phyloP scores from a whole-genome alignment of 1,140 invertebrate species.

The Cotesia chilonis region DNA sequence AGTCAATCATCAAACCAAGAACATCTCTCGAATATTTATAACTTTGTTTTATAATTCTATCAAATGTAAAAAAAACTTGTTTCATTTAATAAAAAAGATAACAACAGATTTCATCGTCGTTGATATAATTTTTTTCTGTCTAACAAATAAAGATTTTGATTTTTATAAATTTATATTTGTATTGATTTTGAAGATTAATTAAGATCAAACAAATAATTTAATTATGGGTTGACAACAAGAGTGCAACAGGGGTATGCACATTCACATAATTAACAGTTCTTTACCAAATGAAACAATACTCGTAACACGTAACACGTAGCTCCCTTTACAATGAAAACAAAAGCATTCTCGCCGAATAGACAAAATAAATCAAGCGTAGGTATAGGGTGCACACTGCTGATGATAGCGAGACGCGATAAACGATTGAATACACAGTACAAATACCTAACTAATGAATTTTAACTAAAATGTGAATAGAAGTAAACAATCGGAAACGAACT shows the following conservation, averaged over 20 bases:
- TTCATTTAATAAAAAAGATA: too few species aligned
- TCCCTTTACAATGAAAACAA: slow-evolving; percentile 43
- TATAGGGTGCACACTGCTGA: slow-evolving; percentile 15
- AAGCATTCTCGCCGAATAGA: slow-evolving; percentile 53
- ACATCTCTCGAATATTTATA: slow-evolving; percentile 8
- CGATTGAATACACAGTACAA: slow-evolving; percentile 1
- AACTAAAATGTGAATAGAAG: slow-evolving; percentile 6
- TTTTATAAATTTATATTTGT: too few species aligned
- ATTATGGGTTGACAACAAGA: not conserved
- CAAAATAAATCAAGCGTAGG: slow-evolving; percentile 49
- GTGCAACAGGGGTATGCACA: slow-evolving; percentile 16
- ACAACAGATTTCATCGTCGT: not conserved
- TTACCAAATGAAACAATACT: slow-evolving; percentile 8
- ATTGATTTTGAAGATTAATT: not conserved
- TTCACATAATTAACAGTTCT: slow-evolving; percentile 22
- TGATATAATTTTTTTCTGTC: not conserved
- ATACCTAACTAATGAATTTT: slow-evolving; percentile 4
- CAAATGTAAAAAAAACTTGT: not conserved
- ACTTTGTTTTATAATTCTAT: not conserved
- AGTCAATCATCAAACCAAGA: slow-evolving; percentile 12
- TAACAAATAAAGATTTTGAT: not conserved
- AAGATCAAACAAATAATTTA: slow-evolving; percentile 2
- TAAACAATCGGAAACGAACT: not conserved
- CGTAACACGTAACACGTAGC: slow-evolving; percentile 18
- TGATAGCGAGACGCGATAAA: slow-evolving; percentile 15